phyloP scores from a whole-genome alignment of 37 sponge, comb jelly and placozoan genomes.

The Eunapius fragilis region DNA sequence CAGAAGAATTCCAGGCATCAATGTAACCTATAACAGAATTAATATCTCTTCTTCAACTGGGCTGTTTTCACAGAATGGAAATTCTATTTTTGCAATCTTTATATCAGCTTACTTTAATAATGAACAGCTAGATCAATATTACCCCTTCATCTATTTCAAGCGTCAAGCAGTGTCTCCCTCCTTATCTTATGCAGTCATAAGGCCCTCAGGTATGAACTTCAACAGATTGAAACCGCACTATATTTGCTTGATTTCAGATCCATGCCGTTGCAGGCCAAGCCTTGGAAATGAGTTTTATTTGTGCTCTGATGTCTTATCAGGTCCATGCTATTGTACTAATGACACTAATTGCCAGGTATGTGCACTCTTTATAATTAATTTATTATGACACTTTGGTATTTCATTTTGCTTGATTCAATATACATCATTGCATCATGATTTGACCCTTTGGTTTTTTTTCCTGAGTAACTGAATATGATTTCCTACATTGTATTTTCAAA shows the following conservation, averaged over 20 bases:
- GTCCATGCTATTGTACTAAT: background rate
- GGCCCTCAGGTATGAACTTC: too few relatives aligned
- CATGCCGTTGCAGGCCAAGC: background rate
- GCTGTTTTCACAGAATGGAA: background rate
- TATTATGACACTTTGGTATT: too few relatives aligned
- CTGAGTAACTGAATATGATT: too few relatives aligned
- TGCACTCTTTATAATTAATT: too few relatives aligned
- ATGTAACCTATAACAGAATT: background rate
- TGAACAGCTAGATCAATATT: background rate
- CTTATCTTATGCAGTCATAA: too few relatives aligned
- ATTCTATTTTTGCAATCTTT: background rate
- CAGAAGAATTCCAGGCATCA: background rate
- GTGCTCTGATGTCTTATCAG: background rate
- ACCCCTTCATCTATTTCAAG: background rate
- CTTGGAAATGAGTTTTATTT: background rate
- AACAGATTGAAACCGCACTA: too few relatives aligned
- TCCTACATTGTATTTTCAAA: too few relatives aligned
- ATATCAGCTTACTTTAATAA: background rate
- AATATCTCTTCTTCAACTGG: background rate
- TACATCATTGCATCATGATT: too few relatives aligned
- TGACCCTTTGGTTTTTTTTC: too few relatives aligned
- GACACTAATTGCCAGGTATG: background rate
- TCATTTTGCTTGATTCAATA: too few relatives aligned
- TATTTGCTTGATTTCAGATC: too few relatives aligned
- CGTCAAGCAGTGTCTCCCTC: too few relatives aligned